Evolutionary conservation across 2,888 invertebrate species (phyloP).

Genomic region (Catocala nupta): DNA sequence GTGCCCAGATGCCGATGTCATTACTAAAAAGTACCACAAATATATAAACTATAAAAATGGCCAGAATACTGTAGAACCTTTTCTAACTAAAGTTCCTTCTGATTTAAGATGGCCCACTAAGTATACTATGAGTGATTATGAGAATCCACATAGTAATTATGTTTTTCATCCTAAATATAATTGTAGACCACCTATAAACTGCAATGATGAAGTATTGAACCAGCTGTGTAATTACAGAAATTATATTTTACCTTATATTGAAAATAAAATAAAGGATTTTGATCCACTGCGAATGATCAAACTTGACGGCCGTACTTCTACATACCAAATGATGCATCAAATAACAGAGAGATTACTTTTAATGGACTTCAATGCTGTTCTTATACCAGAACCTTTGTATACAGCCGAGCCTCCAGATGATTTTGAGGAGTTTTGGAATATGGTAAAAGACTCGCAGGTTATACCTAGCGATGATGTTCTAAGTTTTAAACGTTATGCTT

Average conservation of each 20-base stretch:
- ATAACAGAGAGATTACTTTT: conserved; percentile 75
- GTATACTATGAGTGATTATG: conserved; percentile 65
- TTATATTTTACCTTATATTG: conserved; percentile 76
- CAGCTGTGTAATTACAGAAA: conserved; percentile 85
- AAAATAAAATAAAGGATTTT: conserved; percentile 82
- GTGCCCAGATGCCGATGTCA: conserved; percentile 85
- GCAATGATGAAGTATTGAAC: conserved; percentile 70
- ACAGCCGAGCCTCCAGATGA: conserved; percentile 73
- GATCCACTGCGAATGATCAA: conserved; percentile 86
- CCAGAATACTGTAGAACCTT: conserved; percentile 54
- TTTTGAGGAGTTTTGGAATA: conserved; percentile 77
- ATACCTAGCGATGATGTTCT: conserved; percentile 60
- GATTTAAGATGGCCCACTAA: conserved; percentile 72
- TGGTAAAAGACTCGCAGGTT: conserved; percentile 63
- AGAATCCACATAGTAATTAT: conserved; percentile 57
- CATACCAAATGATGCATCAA: conserved; percentile 81
- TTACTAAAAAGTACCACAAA: conserved; percentile 71
- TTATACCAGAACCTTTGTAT: conserved; percentile 76
- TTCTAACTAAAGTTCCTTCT: conserved; percentile 46
- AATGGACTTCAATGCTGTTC: conserved; percentile 66
- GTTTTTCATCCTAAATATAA: conserved; percentile 76
- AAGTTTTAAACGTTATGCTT: conserved; percentile 74
- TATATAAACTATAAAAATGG: conserved; percentile 68
- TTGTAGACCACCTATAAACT: conserved; percentile 81
- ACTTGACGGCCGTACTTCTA: conserved; percentile 86